Evolutionary conservation across 2,113 vertebrate genomes (phyloP), one percentile per base, ranked within the genome.

Genomic region (Platichthys stellatus): DNA sequence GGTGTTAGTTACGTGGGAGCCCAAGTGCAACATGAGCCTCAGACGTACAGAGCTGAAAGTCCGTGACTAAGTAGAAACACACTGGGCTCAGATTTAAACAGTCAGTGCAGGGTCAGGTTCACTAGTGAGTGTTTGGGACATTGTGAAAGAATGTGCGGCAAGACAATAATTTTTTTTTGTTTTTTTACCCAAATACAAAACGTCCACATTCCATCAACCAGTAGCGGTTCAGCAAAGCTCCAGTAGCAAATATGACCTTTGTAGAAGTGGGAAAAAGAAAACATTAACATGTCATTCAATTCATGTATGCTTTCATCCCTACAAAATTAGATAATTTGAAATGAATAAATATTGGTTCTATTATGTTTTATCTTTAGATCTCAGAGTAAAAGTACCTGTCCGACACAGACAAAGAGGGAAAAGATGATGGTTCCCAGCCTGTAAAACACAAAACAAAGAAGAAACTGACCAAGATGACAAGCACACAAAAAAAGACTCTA

Each of bases 131-230:
- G 9, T 35, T 13, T 26, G 17, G 43, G 24, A 31, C 15, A 43
- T 23, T 63, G 23, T 47, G 23, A 47, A 53, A 53, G 53, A 9
- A 56, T 56, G 26, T 63, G 24, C 10, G 49, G 40, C 20, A 54
- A 56, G 24, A 24, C 24, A 20, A 38, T 1, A 5, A 1, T 31
- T 61, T 23, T 1, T 23, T 23, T 23, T 23, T 38, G 38, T 23
- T 95, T 97, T n/a, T 95, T 98, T 92, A 99, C 98, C 98, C 98
- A 90, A 99, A 99, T 12, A 99, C 73, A 90, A 99, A 97, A 2
- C 98, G 96, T 65, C 98, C 98, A 62, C 80, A 12, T 73, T 98
- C 94, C 97, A 98, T 98, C 81, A 99, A 86, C 98, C 97, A 98
- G 90, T 96, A 98, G 0, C 78, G 79, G 60, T 97, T 93, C 1